These are phyloP conservation scores for Eubucco bourcierii DNA, from an alignment of 2,113 vertebrate genomes.

Conservation along the genomic window DNA sequence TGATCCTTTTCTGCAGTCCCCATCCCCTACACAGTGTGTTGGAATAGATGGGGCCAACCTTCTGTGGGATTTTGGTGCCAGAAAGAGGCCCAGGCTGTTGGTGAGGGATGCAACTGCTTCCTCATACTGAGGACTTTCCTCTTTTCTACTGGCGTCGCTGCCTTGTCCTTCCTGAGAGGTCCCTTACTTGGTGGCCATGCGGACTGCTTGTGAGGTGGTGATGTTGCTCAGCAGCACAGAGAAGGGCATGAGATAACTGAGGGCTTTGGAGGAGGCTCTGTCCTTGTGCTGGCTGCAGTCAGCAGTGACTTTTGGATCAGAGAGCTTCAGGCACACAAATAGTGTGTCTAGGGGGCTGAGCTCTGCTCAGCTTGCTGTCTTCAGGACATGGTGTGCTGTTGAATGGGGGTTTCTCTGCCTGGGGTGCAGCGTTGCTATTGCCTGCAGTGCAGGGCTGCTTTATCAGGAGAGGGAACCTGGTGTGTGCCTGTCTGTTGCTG, in stretches of 20 bases:
- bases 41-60: accelerated
- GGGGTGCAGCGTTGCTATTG: accelerated
- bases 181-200: accelerated
- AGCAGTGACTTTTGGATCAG: accelerated
- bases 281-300: not conserved
- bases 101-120: not conserved
- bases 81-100: not conserved
- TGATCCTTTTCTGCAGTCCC: not conserved
- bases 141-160: accelerated
- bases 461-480: not conserved
- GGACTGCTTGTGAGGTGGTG: accelerated
- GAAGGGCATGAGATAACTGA: not conserved
- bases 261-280: not conserved
- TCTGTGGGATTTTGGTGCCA: not conserved
- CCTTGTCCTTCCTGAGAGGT: accelerated
- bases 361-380: not conserved
- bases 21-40: accelerated
- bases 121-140: accelerated
- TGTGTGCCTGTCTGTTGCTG: accelerated
- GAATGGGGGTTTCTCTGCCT: not conserved
- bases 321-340: not conserved
- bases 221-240: not conserved
- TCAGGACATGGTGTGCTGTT: accelerated
- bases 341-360: not conserved
- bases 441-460: not conserved